Evolutionary conservation across 2,797 vertebrate genomes (phyloP), one percentile per base, ranked within the genome.

Genomic region (Scomberomorus guttatus): DNA sequence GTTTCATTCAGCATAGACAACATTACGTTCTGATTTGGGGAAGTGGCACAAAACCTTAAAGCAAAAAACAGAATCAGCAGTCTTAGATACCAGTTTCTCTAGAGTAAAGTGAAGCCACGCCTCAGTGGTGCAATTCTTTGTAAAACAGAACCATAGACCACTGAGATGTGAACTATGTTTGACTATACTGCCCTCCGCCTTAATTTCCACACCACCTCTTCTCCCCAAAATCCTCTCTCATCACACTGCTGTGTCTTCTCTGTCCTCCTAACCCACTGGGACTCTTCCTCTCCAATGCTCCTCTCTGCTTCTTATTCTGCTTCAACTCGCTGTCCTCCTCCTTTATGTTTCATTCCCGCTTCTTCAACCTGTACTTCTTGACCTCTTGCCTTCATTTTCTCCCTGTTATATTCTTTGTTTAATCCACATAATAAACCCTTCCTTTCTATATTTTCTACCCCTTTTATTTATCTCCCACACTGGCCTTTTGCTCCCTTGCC

Each of bases 401-500:
- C 75, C 76, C 59, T 76, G 5, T 83, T 72, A 61, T 75, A 64
- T 77, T 75, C 58, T 85, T 88, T 90, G 89, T 87, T 88, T 68
- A 77, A 80, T 75, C 73, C 72, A 57, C 76, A 61, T 84, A 89
- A 85, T 92, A 73, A 92, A 90, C 80, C 87, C 79, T 80, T 90
- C 87, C 87, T 90, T 50, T 87, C 22, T 90, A 80, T 88, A 88
- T 86, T 86, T 84, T 91, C 77, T 91, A 78, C 81, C 80, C 80
- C 70, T 50, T 83, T 77, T 72, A 72, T 90, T 86, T 80, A 85
- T 82, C 83, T 92, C 82, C 89, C 17, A 80, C 88, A 86, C 79
- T 90, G 87, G 87, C 84, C 84, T 80, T 90, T 89, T 84, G 85
- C 83, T 79, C 80, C 90, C 75, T 88, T 86, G 80, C 85, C 85